Conservation (phyloP, 1,140 invertebrate genomes). For the Ceratitis capitata region DNA sequence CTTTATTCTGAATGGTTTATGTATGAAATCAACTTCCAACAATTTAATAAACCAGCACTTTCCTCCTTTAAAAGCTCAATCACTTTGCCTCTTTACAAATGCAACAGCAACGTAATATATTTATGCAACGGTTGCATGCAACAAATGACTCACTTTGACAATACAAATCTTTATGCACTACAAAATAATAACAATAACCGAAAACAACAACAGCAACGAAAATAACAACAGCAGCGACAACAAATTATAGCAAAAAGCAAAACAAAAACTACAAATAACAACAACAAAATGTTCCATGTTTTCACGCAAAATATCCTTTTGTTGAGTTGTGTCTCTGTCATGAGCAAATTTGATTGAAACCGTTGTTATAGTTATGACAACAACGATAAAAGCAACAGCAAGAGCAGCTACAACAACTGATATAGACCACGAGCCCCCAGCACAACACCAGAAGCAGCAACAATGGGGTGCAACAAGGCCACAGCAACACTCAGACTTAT, state of each 20-base stretch:
- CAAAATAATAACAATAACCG: not conserved
- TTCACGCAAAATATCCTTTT: conserved; percentile 3
- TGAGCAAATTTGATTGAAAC: conserved; percentile 34
- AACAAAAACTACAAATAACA: too few relatives aligned
- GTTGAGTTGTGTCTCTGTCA: conserved; percentile 13
- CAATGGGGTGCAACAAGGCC: not conserved
- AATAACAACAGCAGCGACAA: not conserved
- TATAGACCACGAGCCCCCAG: too few relatives aligned
- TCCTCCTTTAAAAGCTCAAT: not conserved
- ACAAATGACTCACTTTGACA: conserved; percentile 38
- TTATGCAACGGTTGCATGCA: conserved; percentile 25
- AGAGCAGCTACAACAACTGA: not conserved
- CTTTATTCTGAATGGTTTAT: not conserved
- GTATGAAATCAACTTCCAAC: not conserved
- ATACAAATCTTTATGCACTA: conserved; percentile 13
- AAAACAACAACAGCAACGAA: not conserved
- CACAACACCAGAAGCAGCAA: not conserved
- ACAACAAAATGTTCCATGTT: conserved; percentile 12
- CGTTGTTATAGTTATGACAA: conserved; percentile 21
- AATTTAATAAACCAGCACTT: conserved; percentile 7
- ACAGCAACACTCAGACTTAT: conserved; percentile 20
- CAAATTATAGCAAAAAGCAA: too few relatives aligned
- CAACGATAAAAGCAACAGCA: not conserved
- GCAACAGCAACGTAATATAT: not conserved
- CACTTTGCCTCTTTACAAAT: not conserved